Evolutionary conservation across 2,888 invertebrate genomes (phyloP).

Genomic region (Drosophila borealis): DNA sequence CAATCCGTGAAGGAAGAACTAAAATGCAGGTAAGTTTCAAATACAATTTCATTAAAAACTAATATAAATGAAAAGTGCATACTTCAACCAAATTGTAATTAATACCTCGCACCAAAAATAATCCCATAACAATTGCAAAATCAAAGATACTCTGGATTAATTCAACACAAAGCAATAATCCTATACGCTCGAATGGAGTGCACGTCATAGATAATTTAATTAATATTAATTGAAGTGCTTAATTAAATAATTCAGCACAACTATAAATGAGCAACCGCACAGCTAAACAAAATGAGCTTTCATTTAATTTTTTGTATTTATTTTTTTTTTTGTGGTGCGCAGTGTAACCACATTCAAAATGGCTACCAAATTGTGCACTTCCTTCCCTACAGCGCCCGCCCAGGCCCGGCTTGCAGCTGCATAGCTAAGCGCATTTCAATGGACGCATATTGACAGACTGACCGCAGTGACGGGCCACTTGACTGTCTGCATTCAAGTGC

Average conservation of each 20-base stretch:
- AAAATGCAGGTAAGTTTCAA: too few species aligned
- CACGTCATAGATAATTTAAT: constrained; percentile 35
- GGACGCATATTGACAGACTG: constrained; percentile 70
- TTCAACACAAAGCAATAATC: background rate
- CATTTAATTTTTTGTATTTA: constrained; percentile 7
- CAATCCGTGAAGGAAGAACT: too few species aligned
- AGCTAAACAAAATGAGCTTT: constrained; percentile 17
- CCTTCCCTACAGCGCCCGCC: background rate
- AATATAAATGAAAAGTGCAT: background rate
- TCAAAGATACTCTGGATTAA: background rate
- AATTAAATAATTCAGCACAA: constrained; percentile 21
- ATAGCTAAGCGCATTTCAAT: constrained; percentile 69
- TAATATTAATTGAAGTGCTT: constrained; percentile 19
- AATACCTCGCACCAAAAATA: background rate
- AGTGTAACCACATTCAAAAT: constrained; percentile 35
- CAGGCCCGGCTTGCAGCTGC: constrained; percentile 35
- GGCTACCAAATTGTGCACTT: constrained; percentile 32
- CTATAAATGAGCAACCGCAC: constrained; percentile 7
- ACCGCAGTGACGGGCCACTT: constrained; percentile 64
- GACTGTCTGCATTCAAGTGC: constrained; percentile 75
- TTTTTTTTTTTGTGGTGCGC: constrained; percentile 1
- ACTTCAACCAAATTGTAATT: background rate
- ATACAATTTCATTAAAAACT: background rate
- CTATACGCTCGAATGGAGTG: constrained; percentile 12
- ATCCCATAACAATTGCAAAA: constrained; percentile 1